These are phyloP conservation scores for Gortyna flavago DNA, from an alignment of 2,888 invertebrate genomes.

Conservation along the genomic window DNA sequence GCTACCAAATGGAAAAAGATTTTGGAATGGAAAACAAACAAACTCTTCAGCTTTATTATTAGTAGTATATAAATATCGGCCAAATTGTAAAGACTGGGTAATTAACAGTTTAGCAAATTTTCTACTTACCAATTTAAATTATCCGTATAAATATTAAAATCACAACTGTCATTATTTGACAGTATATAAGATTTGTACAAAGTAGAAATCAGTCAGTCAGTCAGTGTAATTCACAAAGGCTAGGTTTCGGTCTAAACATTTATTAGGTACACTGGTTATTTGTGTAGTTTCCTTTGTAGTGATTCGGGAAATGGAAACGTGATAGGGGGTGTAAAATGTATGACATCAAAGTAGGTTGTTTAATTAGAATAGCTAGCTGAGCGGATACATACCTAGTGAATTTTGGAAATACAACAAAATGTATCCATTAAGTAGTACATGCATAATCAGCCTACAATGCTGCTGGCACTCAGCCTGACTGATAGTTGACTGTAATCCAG, in stretches of 20 bases:
- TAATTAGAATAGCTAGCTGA: conserved; percentile 11
- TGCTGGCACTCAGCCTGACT: neutral
- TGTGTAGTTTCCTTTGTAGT: conserved; percentile 26
- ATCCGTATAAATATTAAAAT: too few relatives aligned
- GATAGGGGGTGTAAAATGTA: neutral
- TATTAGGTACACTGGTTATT: conserved; percentile 11
- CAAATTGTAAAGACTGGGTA: neutral
- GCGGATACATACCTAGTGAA: neutral
- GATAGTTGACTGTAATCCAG: neutral
- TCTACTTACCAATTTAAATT: too few relatives aligned
- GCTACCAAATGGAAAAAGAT: too few relatives aligned
- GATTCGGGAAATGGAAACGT: neutral
- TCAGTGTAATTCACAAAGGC: conserved; percentile 41
- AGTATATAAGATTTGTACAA: too few relatives aligned
- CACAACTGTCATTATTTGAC: neutral
- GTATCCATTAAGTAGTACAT: neutral
- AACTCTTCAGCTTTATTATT: too few relatives aligned
- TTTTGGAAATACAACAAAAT: neutral
- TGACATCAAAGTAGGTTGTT: neutral
- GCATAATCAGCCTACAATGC: neutral
- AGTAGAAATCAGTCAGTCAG: too few relatives aligned
- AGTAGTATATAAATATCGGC: neutral
- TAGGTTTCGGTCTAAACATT: conserved; percentile 6
- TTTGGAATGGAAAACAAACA: too few relatives aligned
- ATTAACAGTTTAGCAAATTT: neutral